Evolutionary conservation across 2,888 invertebrate species (phyloP), one percentile per base, ranked within the genome.

Genomic region (Netelia fuscicornis): DNA sequence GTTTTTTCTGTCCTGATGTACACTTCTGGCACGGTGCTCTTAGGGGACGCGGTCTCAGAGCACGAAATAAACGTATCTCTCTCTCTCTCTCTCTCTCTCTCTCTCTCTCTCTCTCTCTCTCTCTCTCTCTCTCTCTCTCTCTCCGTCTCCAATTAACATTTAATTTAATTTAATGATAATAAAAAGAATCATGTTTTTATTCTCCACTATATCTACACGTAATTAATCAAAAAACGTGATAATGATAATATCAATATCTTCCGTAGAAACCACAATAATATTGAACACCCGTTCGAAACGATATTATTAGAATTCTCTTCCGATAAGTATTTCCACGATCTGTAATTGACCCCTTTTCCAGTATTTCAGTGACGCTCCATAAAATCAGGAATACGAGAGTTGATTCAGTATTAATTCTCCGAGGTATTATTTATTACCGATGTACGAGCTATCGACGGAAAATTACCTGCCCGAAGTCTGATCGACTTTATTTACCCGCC

Each of bases 351-450:
- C 11, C 17, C n/a, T 9, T 65, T 65, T 44, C 9, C 44, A 17
- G 8, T 48, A 13, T 67, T 52, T 25, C 13, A 52, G 8, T 13
- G 6, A 52, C 52, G 48, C 17, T 42, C 1, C 6, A 58, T 13
- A 11, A 42, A 30, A 11, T 17, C 37, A 58, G 68, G 23, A 44
- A 48, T 72, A 42, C 37, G 37, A 11, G 37, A 68, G 37, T 44
- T 58, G 58, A 60, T 20, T 52, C 58, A 81, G 48, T 54, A 68
- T 68, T 75, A 67, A 75, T 60, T 48, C 25, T 23, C 13, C 6
- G 13, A 23, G 11, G 23, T 52, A 74, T 74, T 23, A 81, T 81
- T 68, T 74, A 81, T 81, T 81, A 60, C 75, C 23, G 58, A 48
- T 48, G 2, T 62, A 20, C 68, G 8, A 37, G 52, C 13, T 67